Percentiles rank a stretch among this genome's conserved stretches.
phyloP scores from a whole-genome alignment of 2,797 vertebrate genomes.

The Schizopygopsis malacanthus region DNA sequence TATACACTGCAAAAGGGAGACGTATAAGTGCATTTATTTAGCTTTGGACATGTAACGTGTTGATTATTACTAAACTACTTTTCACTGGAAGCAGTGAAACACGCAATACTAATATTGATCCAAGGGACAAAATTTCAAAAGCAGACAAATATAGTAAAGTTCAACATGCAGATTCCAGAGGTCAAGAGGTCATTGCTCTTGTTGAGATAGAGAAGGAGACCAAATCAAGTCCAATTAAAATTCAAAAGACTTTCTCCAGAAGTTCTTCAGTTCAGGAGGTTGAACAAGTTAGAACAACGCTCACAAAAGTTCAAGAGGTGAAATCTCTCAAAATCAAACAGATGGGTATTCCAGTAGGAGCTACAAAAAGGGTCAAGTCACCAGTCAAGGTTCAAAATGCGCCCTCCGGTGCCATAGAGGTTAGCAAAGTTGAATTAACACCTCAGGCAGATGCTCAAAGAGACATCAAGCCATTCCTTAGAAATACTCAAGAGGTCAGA shows the following conservation, averaged over 20 bases:
- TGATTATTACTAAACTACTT: background rate
- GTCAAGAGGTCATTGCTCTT: constrained; percentile 39
- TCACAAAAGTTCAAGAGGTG: constrained; percentile 31
- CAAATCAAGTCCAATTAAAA: constrained; percentile 46
- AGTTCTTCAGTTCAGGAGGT: background rate
- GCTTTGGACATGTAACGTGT: background rate
- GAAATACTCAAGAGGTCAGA: background rate
- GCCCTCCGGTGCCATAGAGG: background rate
- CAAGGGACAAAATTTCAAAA: constrained; percentile 39
- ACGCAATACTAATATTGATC: constrained; percentile 26
- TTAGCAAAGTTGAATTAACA: background rate
- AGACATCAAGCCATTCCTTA: background rate
- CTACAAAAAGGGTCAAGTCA: constrained; percentile 35
- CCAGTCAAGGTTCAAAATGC: background rate
- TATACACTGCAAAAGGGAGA: background rate
- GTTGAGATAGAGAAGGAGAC: constrained; percentile 27
- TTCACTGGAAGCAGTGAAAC: constrained; percentile 32
- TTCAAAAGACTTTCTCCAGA: constrained; percentile 14
- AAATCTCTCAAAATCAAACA: constrained; percentile 30
- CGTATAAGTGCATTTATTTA: background rate
- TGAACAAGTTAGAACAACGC: background rate
- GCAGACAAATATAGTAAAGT: constrained; percentile 28
- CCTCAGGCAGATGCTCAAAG: constrained; percentile 4
- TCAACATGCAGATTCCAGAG: constrained; percentile 44
- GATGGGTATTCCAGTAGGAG: constrained; percentile 10